Evolutionary conservation across 64 coral and sea anemone genomes (phyloP).

Genomic region (Orbicella faveolata): DNA sequence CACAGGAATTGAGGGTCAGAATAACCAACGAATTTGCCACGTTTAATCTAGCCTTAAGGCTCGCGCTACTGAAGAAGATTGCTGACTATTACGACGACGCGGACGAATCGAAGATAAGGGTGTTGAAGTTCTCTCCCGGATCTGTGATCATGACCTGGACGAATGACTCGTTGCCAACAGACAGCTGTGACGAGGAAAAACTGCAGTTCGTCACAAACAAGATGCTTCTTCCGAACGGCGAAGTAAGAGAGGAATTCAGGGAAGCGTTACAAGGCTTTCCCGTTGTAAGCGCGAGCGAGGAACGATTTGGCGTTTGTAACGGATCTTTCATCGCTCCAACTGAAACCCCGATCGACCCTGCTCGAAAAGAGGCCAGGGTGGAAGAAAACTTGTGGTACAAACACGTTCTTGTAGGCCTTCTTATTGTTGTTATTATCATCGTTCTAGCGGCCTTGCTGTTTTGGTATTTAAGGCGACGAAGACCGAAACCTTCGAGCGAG

Average conservation of each 20-base stretch:
- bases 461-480: conserved; percentile 56
- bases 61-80: conserved; percentile 55
- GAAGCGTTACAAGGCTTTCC: conserved; percentile 60
- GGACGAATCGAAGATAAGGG: conserved; percentile 46
- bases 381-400: conserved; percentile 76
- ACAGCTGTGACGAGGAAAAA: conserved; percentile 64
- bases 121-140: conserved; percentile 45
- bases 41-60: conserved; percentile 62
- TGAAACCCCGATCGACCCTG: background rate
- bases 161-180: conserved; percentile 75
- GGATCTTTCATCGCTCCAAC: conserved; percentile 17
- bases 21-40: conserved; percentile 57
- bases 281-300: conserved; percentile 38
- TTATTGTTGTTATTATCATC: conserved; percentile 59
- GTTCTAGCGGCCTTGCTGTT: conserved; percentile 45
- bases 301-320: conserved; percentile 68
- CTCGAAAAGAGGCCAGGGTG: background rate
- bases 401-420: conserved; percentile 71
- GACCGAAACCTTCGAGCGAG: conserved; percentile 63
- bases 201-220: conserved; percentile 54
- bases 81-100: conserved; percentile 58
- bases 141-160: conserved; percentile 83
- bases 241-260: conserved; percentile 57
- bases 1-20: conserved; percentile 64
- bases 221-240: conserved; percentile 29